Percentiles rank a stretch among this genome's conserved stretches.
Conservation (phyloP, 2,797 vertebrate species). For the Mus minutoides region DNA sequence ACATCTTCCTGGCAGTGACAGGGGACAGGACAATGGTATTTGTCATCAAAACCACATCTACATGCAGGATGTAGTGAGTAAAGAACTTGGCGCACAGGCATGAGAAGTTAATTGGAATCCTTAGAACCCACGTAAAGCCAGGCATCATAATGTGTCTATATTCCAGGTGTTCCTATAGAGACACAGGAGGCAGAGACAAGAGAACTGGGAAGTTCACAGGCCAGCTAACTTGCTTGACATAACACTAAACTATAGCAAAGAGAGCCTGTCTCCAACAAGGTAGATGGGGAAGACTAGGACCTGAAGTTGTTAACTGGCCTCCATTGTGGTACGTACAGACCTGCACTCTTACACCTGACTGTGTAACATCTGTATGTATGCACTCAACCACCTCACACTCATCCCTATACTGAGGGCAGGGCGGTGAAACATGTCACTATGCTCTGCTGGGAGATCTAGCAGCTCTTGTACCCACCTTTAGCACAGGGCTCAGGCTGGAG, state of each 20-base stretch:
- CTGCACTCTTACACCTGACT: not conserved
- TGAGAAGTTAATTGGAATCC: not conserved
- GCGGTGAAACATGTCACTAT: not conserved
- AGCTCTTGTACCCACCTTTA: too few species aligned
- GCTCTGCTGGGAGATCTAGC: not conserved
- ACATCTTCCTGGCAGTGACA: not conserved
- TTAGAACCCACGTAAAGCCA: not conserved
- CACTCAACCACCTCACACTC: not conserved
- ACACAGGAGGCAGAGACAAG: not conserved
- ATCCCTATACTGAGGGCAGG: not conserved
- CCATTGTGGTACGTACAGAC: not conserved
- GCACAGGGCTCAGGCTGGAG: too few species aligned
- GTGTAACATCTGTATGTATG: not conserved
- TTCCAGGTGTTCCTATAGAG: not conserved
- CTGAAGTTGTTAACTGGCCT: not conserved
- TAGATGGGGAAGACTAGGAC: not conserved
- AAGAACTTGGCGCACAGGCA: not conserved
- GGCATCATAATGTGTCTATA: not conserved
- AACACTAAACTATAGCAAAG: not conserved
- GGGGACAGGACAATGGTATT: not conserved
- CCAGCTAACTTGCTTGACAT: not conserved
- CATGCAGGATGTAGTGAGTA: not conserved
- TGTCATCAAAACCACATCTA: conserved; percentile 46
- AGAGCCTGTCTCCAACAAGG: not conserved
- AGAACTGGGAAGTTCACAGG: not conserved